Base-by-base conservation (phyloP, 2,113 vertebrate species). In the Salvelinus fontinalis region DNA sequence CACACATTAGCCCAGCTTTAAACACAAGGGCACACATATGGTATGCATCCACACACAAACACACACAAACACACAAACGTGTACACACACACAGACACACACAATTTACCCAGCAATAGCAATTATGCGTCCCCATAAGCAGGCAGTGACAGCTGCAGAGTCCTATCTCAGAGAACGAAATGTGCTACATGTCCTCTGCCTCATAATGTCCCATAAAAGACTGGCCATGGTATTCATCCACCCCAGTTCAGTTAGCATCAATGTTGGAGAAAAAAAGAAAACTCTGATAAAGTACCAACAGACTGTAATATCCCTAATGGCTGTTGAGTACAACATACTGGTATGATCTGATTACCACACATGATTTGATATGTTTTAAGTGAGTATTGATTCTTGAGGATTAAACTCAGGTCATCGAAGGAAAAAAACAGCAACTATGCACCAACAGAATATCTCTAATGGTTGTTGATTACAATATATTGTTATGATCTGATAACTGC, bases 71-170 rank as follows among this genome's bases (percentile, higher is more conserved):
- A 44, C 39, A 44, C 39, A 44, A 44, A 44, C 2, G 39, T 44
- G 11, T 11, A 44, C 8, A 39, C 34, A 39, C 4, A 5, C 31
- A 31, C 5, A 34, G 5, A 34, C 31, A 34, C 31, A 34, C 71
- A 71, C 75, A 67, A 24, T 31, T 64, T 83, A 88, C 84, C 86
- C 74, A 79, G 82, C 85, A 80, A 83, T 81, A 73, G 83, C 83
- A 90, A 91, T 92, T 91, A 91, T 80, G 81, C 12, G 66, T 85
- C 88, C 87, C 90, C 83, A 76, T 86, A 85, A 84, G 81, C 75
- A 81, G 82, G 84, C 85, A 73, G 81, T 79, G 89, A 90, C 90
- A 91, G 91, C 90, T 92, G 89, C 87, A 89, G 67, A 83, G 84
- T 81, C 80, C 82, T 83, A 86, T 89, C 82, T 81, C 78, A 77